Evolutionary conservation across 2,888 invertebrate genomes (phyloP), one percentile per base, ranked within the genome.

Genomic region (Melanostoma scalare): DNA sequence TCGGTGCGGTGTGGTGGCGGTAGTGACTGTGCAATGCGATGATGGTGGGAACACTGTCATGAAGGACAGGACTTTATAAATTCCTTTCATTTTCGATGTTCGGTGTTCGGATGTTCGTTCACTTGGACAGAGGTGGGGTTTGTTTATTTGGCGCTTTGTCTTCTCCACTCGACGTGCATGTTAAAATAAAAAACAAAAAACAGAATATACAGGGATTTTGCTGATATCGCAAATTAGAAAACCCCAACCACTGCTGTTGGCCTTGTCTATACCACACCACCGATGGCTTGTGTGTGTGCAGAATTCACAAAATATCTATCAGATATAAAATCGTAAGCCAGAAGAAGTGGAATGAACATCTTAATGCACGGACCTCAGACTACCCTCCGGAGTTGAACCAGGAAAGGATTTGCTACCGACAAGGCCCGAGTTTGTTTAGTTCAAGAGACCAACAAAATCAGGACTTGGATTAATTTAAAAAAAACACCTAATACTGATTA

Each of bases 191-290:
- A 60, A 67, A 50, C 55, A 56, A 55, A 38, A 61, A 71, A 61
- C 30, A 36, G 20, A 10, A 30, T 3, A 35, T 50, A 3, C 40
- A 75, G 65, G 74, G 67, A 79, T 84, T 74, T 79, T 61, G 79
- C 84, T 84, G 84, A 84, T 79, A 84, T 84, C 74, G 74, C 84
- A 84, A 79, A 84, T 82, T 74, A 79, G 84, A 84, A 79, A 84
- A 74, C 74, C 38, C 10, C 38, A 63, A 50, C 56, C 67, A 31
- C 56, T 44, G 63, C 58, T 65, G 38, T 53, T 61, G 55, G 65
- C 40, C 44, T 50, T 67, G 52, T 53, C 72, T 67, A 58, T 46
- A 3, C 10, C 10, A 46, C 58, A 60, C 63, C 68, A 67, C 55
- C 52, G 10, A 67, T 78, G 50, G 52, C 30, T 52, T 10, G 31